These are phyloP conservation scores for Lucilia cuprina DNA, from an alignment of 1,140 invertebrate species.

Conservation along the genomic window DNA sequence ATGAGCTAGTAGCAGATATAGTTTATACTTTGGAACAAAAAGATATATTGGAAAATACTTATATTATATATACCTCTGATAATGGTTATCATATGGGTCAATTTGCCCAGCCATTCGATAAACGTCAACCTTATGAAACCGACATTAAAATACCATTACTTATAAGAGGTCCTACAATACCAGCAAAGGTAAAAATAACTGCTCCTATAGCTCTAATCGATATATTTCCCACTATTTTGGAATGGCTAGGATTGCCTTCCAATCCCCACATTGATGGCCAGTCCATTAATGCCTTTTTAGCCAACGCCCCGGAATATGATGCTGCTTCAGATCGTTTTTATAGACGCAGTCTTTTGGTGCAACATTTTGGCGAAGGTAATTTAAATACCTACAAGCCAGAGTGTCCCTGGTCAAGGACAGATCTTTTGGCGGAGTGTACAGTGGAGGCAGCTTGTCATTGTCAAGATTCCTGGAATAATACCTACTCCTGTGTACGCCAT, in stretches of 20 bases:
- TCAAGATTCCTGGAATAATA: conserved; percentile 84
- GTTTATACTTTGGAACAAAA: conserved; percentile 66
- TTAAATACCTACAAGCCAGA: conserved; percentile 62
- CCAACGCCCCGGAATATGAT: conserved; percentile 30
- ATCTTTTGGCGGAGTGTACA: conserved; percentile 70
- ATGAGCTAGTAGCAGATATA: conserved; percentile 79
- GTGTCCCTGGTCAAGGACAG: conserved; percentile 68
- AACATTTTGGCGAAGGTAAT: conserved; percentile 80
- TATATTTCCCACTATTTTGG: conserved; percentile 80
- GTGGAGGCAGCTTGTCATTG: conserved; percentile 78
- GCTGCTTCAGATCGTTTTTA: conserved; percentile 26
- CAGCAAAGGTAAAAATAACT: conserved; percentile 60
- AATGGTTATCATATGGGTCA: conserved; percentile 91
- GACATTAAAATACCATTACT: conserved; percentile 85
- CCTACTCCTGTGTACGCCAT: conserved; percentile 77
- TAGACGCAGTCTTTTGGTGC: conserved; percentile 72
- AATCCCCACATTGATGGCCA: conserved; percentile 67
- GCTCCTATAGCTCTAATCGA: conserved; percentile 79
- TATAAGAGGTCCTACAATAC: conserved; percentile 77
- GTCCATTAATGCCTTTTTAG: conserved; percentile 64
- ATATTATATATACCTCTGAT: conserved; percentile 84
- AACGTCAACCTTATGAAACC: conserved; percentile 87
- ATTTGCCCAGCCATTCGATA: conserved; percentile 85
- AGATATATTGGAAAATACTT: conserved; percentile 75
- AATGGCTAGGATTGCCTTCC: conserved; percentile 66